Conservation (phyloP, 1,140 invertebrate species). For the Papilio aristodemus region DNA sequence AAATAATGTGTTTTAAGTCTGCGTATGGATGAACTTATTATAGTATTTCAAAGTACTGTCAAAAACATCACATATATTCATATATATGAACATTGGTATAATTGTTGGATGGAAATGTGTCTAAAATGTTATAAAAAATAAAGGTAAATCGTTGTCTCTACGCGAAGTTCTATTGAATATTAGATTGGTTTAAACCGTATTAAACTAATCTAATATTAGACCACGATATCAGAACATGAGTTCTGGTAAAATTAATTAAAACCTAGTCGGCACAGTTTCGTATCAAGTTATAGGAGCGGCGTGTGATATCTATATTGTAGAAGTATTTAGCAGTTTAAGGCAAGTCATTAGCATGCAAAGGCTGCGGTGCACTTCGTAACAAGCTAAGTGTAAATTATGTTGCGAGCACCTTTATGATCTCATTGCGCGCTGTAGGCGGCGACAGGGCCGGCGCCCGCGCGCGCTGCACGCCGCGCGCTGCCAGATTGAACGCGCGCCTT, state of each 20-base stretch:
- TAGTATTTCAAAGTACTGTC: too few relatives aligned
- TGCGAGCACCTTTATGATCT: slow-evolving; percentile 70
- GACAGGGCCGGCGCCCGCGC: slow-evolving; percentile 49
- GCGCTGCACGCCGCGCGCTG: slow-evolving; percentile 23
- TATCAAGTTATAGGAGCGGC: not conserved
- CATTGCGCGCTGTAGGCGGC: slow-evolving; percentile 68
- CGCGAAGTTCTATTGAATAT: too few relatives aligned
- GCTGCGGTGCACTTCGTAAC: slow-evolving; percentile 48
- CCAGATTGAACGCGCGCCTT: slow-evolving; percentile 57
- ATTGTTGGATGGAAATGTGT: too few relatives aligned
- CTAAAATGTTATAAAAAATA: too few relatives aligned
- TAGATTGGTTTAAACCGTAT: too few relatives aligned
- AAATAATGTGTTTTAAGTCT: too few relatives aligned
- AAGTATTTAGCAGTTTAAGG: slow-evolving; percentile 39
- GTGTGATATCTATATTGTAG: slow-evolving; percentile 23
- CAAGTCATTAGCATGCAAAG: slow-evolving; percentile 46
- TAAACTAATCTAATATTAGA: too few relatives aligned
- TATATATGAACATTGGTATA: too few relatives aligned
- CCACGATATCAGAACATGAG: not conserved
- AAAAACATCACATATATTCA: too few relatives aligned
- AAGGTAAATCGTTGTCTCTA: too few relatives aligned
- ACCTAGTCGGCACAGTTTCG: slow-evolving; percentile 3
- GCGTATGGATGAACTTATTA: too few relatives aligned
- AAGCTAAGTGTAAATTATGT: slow-evolving; percentile 64
- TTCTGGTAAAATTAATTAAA: slow-evolving; percentile 2